These are phyloP conservation scores for Mythimna albipuncta DNA, from an alignment of 2,888 invertebrate species.

Conservation along the genomic window DNA sequence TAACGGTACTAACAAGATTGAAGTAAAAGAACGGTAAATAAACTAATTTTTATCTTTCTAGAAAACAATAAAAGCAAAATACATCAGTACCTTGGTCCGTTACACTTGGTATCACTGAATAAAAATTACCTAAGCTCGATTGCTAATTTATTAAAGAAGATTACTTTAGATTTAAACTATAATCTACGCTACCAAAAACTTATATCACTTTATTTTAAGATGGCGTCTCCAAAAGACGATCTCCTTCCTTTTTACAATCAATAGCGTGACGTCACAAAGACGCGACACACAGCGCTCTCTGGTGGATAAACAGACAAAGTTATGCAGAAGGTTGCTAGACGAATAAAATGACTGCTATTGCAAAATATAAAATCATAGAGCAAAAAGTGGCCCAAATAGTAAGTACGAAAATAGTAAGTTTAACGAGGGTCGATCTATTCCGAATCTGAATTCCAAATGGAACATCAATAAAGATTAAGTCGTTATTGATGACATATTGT, in stretches of 20 bases:
- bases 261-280: constrained; percentile 90
- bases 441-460: too few relatives aligned
- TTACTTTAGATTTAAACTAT: constrained; percentile 89
- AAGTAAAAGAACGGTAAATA: constrained; percentile 86
- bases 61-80: constrained; percentile 85
- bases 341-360: constrained; percentile 26
- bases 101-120: constrained; percentile 92
- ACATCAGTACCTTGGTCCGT: constrained; percentile 94
- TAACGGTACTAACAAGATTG: constrained; percentile 84
- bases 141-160: constrained; percentile 83
- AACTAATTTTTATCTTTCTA: constrained; percentile 80
- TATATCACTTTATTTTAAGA: constrained; percentile 91
- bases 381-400: too few relatives aligned
- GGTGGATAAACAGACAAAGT: constrained; percentile 52
- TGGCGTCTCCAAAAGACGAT: constrained; percentile 90
- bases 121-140: constrained; percentile 84
- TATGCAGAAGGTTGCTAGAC: constrained; percentile 35
- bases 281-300: constrained; percentile 81
- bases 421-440: too few relatives aligned
- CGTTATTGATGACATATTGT: too few relatives aligned
- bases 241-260: constrained; percentile 86
- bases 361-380: neutral
- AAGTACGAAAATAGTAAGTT: too few relatives aligned
- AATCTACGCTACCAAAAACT: constrained; percentile 91
- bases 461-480: too few relatives aligned